These are phyloP conservation scores for Nanger granti DNA, from an alignment of 2,113 vertebrate genomes.

Conservation along the genomic window DNA sequence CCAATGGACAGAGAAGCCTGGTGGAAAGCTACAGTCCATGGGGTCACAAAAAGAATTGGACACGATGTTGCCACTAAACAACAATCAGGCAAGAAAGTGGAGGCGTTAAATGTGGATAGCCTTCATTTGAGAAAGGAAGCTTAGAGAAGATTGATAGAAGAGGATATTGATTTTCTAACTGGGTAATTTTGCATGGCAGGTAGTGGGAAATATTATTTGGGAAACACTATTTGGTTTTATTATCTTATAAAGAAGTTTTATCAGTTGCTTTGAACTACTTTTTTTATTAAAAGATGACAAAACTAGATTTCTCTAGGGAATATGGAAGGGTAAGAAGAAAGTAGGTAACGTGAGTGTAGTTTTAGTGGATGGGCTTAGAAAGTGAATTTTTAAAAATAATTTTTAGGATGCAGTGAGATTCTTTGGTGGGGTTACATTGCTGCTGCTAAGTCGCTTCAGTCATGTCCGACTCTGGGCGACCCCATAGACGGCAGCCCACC, in stretches of 20 bases:
- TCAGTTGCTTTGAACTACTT: neutral
- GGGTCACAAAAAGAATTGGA: neutral
- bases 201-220: neutral
- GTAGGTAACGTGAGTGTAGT: neutral
- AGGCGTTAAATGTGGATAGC: neutral
- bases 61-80: fast-evolving
- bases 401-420: neutral
- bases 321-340: neutral
- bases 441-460: neutral
- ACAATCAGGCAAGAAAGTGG: neutral
- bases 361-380: neutral
- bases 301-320: neutral
- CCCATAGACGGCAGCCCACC: too few species aligned
- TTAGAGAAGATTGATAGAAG: neutral
- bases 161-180: neutral
- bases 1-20: neutral
- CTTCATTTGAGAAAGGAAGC: neutral
- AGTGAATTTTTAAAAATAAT: neutral
- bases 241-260: neutral
- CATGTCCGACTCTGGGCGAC: too few species aligned
- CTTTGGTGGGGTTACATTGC: neutral
- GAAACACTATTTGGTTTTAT: neutral
- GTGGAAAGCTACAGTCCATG: neutral
- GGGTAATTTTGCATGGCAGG: neutral
- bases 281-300: neutral